Evolutionary conservation across 1,140 invertebrate genomes (phyloP).

Genomic region (Bombus polaris): DNA sequence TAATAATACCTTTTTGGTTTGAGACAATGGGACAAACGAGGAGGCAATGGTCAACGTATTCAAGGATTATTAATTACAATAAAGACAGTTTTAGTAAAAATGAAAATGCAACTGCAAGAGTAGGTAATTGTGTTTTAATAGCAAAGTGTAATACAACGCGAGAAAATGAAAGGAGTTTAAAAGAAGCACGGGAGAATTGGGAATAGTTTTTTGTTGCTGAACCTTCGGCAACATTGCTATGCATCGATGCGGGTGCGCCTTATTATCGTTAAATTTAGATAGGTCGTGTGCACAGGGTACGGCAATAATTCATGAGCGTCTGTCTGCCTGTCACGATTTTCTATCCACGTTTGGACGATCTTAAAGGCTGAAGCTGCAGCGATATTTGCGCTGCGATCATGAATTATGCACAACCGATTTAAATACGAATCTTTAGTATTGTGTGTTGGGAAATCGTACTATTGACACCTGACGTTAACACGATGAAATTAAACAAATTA

Average conservation of each 20-base stretch:
- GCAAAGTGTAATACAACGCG: background rate
- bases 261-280: conserved; percentile 34
- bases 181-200: background rate
- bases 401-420: conserved; percentile 34
- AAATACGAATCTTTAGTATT: conserved; percentile 26
- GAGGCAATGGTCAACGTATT: too few relatives aligned
- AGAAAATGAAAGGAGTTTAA: background rate
- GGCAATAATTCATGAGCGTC: conserved; percentile 41
- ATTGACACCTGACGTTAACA: background rate
- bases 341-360: conserved; percentile 31
- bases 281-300: background rate
- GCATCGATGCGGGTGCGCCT: background rate
- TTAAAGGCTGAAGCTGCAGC: conserved; percentile 30
- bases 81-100: background rate
- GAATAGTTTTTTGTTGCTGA: background rate
- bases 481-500: background rate
- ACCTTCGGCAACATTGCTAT: background rate
- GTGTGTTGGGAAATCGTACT: background rate
- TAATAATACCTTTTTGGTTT: too few relatives aligned
- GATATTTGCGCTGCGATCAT: conserved; percentile 39
- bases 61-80: background rate
- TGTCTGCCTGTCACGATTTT: conserved; percentile 29
- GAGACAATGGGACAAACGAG: too few relatives aligned
- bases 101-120: background rate
- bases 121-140: background rate